Evolutionary conservation across 2,113 vertebrate genomes (phyloP).

Genomic region (Bubo blakistoni): DNA sequence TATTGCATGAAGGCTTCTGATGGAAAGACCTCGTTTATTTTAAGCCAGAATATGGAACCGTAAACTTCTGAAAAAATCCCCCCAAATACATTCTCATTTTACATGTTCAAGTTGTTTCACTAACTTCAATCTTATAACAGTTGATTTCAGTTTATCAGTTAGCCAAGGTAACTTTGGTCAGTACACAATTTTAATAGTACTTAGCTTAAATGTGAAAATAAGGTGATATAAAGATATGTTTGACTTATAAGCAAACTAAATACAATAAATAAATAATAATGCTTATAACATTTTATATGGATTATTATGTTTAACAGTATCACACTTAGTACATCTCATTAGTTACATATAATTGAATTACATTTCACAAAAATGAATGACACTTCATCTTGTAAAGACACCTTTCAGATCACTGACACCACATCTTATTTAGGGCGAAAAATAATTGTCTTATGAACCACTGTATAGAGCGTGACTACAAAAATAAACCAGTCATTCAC

Average conservation of each 20-base stretch:
- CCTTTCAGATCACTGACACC: not conserved
- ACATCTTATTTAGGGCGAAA: not conserved
- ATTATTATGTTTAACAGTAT: not conserved
- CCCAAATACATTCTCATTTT: not conserved
- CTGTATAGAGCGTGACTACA: not conserved
- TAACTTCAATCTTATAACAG: not conserved
- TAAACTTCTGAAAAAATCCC: not conserved
- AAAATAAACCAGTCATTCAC: not conserved
- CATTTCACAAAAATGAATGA: not conserved
- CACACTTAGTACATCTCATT: not conserved
- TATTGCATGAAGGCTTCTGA: not conserved
- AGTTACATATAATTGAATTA: not conserved
- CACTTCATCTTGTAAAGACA: not conserved
- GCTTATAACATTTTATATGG: no score
- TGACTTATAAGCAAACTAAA: no score
- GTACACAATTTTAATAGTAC: not conserved
- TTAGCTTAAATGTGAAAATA: not conserved
- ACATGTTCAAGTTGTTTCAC: not conserved
- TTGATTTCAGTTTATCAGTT: not conserved
- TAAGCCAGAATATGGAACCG: not conserved
- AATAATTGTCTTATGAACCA: not conserved
- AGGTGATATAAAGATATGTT: not conserved
- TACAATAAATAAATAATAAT: no score
- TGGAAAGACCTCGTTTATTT: not conserved
- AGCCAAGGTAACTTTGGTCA: not conserved